Evolutionary conservation across 2,888 invertebrate genomes (phyloP), one percentile per base, ranked within the genome.

Genomic region (Cryptops parisi): DNA sequence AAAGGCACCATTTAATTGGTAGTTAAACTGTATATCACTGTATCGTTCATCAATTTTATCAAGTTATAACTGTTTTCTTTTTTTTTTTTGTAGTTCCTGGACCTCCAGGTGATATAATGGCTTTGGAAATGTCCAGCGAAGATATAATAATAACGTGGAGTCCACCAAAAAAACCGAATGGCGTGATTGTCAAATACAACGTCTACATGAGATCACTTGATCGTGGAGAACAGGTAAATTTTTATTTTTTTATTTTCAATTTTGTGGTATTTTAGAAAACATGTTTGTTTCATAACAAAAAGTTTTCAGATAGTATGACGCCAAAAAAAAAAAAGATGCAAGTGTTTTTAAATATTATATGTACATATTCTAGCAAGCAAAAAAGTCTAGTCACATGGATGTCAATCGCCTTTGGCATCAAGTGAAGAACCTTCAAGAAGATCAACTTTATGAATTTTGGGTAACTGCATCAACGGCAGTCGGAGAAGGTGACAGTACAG

Each of bases 381-480:
- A 47, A 33, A 47, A 47, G 27, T 27, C 21, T 47, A 47, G 26
- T 27, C 27, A 27, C 25, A 21, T 33, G 15, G 25, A 22, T 33
- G 27, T 17, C 47, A 22, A 23, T 15, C 53, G 58, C n/a, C 50
- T 57, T 1, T 56, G 57, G 38, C 60, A 62, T 50, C 51, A 61
- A 17, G 56, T 65, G n/a, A 52, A 47, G 15, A 58, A 61, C 19
- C 60, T 67, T 21, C 57, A 57, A 12, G 55, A 57, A 12, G 57
- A 62, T 53, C 56, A 61, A 22, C 58, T 63, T 45, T 66, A 67
- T 54, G 61, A 62, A 33, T 65, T 68, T 54, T 59, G 63, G 33
- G 64, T 67, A 5, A 60, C 64, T 1, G 67, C 67, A 6, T 64
- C 60, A 50, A 68, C 67, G 0, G 59, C 59, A 25, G 64, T 65